Percentiles rank a stretch among this genome's conserved stretches.
These are phyloP conservation scores for Athripsodes cinereus DNA, from an alignment of 2,888 invertebrate genomes.

Conservation along the genomic window DNA sequence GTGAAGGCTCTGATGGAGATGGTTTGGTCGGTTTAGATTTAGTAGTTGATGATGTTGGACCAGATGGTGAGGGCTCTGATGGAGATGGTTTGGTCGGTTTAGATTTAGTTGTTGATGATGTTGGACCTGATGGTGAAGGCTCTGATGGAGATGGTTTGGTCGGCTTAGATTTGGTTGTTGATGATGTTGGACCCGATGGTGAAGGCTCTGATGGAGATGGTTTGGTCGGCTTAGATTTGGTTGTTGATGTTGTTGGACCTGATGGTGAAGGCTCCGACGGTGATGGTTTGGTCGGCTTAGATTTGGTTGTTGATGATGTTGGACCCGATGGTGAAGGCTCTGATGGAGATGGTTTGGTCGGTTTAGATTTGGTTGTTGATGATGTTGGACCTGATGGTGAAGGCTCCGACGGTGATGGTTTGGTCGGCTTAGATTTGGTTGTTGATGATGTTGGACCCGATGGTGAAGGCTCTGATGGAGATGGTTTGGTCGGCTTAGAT, in stretches of 20 bases:
- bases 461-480: too few relatives aligned
- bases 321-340: background rate
- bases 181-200: background rate
- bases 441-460: too few relatives aligned
- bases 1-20: background rate
- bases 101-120: too few relatives aligned
- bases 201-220: background rate
- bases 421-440: too few relatives aligned
- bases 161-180: background rate
- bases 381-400: background rate
- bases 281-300: background rate
- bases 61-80: background rate
- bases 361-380: background rate
- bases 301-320: background rate
- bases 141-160: too few relatives aligned
- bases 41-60: background rate
- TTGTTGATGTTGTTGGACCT: background rate
- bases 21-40: background rate
- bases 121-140: too few relatives aligned
- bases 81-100: too few relatives aligned
- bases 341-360: background rate
- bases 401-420: background rate
- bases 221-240: background rate
- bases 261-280: slow-evolving; percentile 32
- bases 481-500: background rate